Conservation (phyloP, 2,888 invertebrate genomes). For the Deilephila elpenor region DNA sequence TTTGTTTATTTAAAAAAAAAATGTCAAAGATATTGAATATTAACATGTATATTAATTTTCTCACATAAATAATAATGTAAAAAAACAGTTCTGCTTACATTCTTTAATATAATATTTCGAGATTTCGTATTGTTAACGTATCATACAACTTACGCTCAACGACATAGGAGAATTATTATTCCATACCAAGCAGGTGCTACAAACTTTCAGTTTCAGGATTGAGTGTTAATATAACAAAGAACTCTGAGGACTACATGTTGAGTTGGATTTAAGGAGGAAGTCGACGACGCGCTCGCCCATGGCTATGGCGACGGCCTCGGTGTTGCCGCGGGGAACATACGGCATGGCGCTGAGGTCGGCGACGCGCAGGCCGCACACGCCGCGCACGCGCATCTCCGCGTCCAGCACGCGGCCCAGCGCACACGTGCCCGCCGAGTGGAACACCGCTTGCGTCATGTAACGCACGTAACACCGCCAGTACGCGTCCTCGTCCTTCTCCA, state of each 20-base stretch:
- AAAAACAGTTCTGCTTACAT: too few relatives aligned
- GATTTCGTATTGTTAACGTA: too few relatives aligned
- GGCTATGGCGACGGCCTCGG: constrained; percentile 63
- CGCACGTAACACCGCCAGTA: constrained; percentile 68
- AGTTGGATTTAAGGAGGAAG: constrained; percentile 46
- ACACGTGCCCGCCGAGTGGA: constrained; percentile 63
- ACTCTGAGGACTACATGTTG: background rate
- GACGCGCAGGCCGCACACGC: constrained; percentile 55
- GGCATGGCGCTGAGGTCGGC: constrained; percentile 61
- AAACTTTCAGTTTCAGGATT: too few relatives aligned
- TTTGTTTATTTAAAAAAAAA: too few relatives aligned
- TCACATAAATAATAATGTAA: too few relatives aligned
- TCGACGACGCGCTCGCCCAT: constrained; percentile 62
- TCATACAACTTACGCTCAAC: too few relatives aligned
- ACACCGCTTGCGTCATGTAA: constrained; percentile 61
- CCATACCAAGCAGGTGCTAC: too few relatives aligned
- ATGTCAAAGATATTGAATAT: too few relatives aligned
- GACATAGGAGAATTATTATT: too few relatives aligned
- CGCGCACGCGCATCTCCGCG: constrained; percentile 55
- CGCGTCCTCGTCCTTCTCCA: constrained; percentile 30
- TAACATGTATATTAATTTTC: too few relatives aligned
- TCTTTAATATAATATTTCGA: too few relatives aligned
- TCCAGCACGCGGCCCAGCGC: constrained; percentile 60
- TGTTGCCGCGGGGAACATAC: constrained; percentile 55
- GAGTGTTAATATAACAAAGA: too few relatives aligned